phyloP scores from a whole-genome alignment of 1,140 invertebrate genomes.

The Cyclina sinensis region DNA sequence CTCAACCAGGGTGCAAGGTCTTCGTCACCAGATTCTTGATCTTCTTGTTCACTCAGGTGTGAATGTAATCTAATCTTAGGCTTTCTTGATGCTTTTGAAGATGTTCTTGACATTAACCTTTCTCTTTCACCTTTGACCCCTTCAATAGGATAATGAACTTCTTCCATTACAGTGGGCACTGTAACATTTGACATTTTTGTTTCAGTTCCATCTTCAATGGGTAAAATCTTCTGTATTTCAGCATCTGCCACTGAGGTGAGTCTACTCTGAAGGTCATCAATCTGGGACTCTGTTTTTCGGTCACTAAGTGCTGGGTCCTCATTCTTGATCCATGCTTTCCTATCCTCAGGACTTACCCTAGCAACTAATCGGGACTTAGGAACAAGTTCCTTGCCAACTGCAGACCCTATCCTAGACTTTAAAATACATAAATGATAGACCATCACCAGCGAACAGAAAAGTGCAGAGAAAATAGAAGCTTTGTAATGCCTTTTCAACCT shows the following conservation, averaged over 20 bases:
- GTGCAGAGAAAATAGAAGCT: too few species aligned
- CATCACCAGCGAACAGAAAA: too few species aligned
- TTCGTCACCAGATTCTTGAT: conserved; percentile 47
- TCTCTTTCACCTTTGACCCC: conserved; percentile 61
- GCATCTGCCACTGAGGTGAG: conserved; percentile 4
- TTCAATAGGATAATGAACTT: neutral
- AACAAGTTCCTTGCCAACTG: neutral
- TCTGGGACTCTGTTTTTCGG: neutral
- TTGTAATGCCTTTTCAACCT: too few species aligned
- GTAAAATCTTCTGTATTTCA: neutral
- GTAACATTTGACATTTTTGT: neutral
- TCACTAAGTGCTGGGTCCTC: neutral
- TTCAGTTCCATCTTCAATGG: conserved; percentile 2
- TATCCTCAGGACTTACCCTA: conserved; percentile 1
- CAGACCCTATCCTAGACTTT: conserved; percentile 15
- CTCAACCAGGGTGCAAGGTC: conserved; percentile 49
- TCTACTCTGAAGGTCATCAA: neutral
- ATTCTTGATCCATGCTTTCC: neutral
- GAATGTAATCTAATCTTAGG: neutral
- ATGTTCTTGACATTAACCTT: conserved; percentile 47
- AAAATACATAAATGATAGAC: neutral
- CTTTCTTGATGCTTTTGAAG: conserved; percentile 43
- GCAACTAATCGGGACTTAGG: neutral
- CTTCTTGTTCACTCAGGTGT: conserved; percentile 60
- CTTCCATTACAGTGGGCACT: neutral